These are phyloP conservation scores for Oriolus oriolus DNA, from an alignment of 2,113 vertebrate species.

Conservation along the genomic window DNA sequence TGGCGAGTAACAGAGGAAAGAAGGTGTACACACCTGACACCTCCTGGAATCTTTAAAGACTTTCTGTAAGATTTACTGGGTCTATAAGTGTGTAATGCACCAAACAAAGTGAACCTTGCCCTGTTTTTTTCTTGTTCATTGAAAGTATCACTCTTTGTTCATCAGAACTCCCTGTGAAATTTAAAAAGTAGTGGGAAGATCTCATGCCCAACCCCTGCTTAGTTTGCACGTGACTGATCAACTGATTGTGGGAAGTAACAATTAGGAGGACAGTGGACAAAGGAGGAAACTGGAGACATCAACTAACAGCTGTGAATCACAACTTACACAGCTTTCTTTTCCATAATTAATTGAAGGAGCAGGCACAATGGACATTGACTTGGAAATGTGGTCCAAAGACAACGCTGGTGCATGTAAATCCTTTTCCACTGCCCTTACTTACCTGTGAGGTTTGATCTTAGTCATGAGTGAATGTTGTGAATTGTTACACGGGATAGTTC, in stretches of 20 bases:
- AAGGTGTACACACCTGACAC: not conserved
- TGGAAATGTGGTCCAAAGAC: not conserved
- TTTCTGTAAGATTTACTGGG: slow-evolving; percentile 12
- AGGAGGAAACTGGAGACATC: slow-evolving; percentile 39
- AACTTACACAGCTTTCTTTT: slow-evolving; percentile 53
- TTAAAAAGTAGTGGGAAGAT: slow-evolving; percentile 48
- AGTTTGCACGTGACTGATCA: slow-evolving; percentile 65
- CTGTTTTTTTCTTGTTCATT: slow-evolving; percentile 55
- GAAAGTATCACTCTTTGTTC: slow-evolving; percentile 57
- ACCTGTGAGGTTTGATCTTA: not conserved
- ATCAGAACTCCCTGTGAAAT: slow-evolving; percentile 44
- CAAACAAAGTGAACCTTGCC: slow-evolving; percentile 38
- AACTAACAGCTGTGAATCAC: slow-evolving; percentile 64
- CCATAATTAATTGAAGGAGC: slow-evolving; percentile 58
- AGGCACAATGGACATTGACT: slow-evolving; percentile 28
- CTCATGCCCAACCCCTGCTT: slow-evolving; percentile 38
- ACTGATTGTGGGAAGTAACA: slow-evolving; percentile 58
- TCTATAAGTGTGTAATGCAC: slow-evolving; percentile 44
- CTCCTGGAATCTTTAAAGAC: not conserved
- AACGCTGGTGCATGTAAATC: not conserved
- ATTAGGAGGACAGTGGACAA: slow-evolving; percentile 58
- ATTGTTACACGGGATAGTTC: not conserved
- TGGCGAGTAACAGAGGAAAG: not conserved
- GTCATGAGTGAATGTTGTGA: not conserved
- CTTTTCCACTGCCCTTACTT: not conserved